Base-by-base conservation (phyloP, 2,888 invertebrate species). In the Coleophora deauratella region DNA sequence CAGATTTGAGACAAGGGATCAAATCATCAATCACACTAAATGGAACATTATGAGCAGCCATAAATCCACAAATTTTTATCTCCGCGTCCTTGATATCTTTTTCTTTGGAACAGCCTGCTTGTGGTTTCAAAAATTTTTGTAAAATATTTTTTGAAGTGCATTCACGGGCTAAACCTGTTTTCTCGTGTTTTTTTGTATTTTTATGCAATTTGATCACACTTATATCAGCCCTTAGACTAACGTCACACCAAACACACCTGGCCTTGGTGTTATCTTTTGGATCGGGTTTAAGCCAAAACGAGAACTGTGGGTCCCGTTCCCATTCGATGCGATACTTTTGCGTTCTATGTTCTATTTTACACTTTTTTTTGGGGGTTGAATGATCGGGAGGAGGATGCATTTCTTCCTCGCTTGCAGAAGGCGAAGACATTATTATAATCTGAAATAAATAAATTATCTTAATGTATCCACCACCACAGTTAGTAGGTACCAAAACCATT, bases 1-100 rank as follows among this genome's bases (percentile, higher is more conserved):
- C 40, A 3, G 35, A 35, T 40, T 35, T 35, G 9, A 40, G n/a
- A 11, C 35, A 40, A 3, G 35, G 35, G 14, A 40, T 35, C 13
- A 40, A 15, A 35, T 30, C 30, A 28, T 40, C 14, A 9, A 40
- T 31, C 40, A 40, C 35, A 15, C 10, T 9, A 35, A 27, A 35
- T 2, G 35, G 30, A 31, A 40, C 35, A 30, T 40, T 40, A 28
- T 40, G 40, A 35, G 35, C 40, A 35, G 40, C 40, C 35, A 40
- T 35, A 40, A 40, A 40, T 13, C 28, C 40, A 28, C 28, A 35
- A 35, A 40, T 28, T 14, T 35, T 40, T 2, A 40, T 35, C 27
- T 40, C 35, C 31, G 40, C 35, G 27, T 34, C 28, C 28, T 28
- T 28, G 28, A 9, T 28, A 8, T 28, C 28, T 28, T 10, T 28